Evolutionary conservation across 2,797 vertebrate species (phyloP).

Genomic region (Esox masquinongy): DNA sequence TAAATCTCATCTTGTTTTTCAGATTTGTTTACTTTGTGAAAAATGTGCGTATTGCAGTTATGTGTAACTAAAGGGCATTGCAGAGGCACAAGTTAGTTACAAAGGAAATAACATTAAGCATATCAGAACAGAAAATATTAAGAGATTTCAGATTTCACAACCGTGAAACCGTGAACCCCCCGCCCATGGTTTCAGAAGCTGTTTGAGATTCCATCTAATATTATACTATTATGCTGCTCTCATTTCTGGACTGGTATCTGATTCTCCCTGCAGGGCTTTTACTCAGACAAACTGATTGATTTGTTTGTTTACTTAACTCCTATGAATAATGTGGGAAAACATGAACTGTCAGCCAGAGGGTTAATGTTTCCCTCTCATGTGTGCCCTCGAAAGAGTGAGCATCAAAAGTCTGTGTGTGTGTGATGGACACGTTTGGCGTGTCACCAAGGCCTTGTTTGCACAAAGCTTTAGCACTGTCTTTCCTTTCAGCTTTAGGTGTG

Average conservation of each 20-base stretch:
- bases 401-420: constrained; percentile 19
- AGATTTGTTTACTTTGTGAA: background rate
- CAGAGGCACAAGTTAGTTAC: background rate
- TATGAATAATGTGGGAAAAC: constrained; percentile 62
- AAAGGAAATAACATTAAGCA: background rate
- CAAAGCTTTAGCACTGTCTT: constrained; percentile 68
- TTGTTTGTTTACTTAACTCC: constrained; percentile 62
- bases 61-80: background rate
- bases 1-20: no score
- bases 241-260: background rate
- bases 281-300: constrained; percentile 46
- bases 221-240: no score
- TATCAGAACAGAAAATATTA: no score
- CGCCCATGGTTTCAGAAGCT: no score
- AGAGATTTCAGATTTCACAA: background rate
- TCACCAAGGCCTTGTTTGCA: constrained; percentile 70
- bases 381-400: constrained; percentile 38
- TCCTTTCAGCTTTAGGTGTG: constrained; percentile 66
- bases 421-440: constrained; percentile 44
- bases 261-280: constrained; percentile 31
- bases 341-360: constrained; percentile 53
- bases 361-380: constrained; percentile 52
- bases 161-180: background rate
- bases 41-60: constrained; percentile 3
- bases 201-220: no score